A percentile compares a stretch with the other conserved stretches of the same genome.
Evolutionary conservation across 2,113 vertebrate genomes (phyloP).

Genomic region (Calypte anna): DNA sequence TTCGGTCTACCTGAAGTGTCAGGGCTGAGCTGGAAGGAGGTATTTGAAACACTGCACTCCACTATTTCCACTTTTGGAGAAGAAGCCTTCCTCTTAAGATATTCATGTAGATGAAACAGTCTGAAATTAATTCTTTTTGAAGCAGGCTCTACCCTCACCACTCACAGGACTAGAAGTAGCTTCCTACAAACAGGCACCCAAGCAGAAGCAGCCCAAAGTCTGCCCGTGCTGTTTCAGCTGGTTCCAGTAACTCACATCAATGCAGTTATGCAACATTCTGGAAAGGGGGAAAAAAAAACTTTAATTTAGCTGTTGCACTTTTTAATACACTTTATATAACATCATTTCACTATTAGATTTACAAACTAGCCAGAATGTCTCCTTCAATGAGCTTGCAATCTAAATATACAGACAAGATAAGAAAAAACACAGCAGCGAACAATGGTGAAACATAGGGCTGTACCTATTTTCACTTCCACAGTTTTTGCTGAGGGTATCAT

Average conservation of each 20-base stretch:
- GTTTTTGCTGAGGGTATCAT: not conserved
- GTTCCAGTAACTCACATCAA: not conserved
- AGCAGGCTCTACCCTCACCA: not conserved
- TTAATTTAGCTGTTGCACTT: not conserved
- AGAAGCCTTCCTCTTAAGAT: not conserved
- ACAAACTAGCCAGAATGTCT: not conserved
- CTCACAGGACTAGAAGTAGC: not conserved
- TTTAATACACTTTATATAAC: not conserved
- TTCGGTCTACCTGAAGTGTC: not conserved
- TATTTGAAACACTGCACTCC: not conserved
- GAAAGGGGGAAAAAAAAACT: not conserved
- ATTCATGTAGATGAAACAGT: not conserved
- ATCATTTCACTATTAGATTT: not conserved
- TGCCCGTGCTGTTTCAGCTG: not conserved
- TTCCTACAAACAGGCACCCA: not conserved
- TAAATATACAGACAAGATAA: not conserved
- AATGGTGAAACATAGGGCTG: not conserved
- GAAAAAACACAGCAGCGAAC: not conserved
- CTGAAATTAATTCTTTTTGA: not conserved
- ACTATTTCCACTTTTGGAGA: not conserved
- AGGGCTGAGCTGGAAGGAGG: not conserved
- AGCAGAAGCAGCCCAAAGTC: not conserved
- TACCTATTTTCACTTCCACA: not conserved
- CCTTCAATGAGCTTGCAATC: not conserved
- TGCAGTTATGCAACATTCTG: not conserved